phyloP scores from a whole-genome alignment of 2,888 invertebrate species.

The Neocrepidodera transversa region DNA sequence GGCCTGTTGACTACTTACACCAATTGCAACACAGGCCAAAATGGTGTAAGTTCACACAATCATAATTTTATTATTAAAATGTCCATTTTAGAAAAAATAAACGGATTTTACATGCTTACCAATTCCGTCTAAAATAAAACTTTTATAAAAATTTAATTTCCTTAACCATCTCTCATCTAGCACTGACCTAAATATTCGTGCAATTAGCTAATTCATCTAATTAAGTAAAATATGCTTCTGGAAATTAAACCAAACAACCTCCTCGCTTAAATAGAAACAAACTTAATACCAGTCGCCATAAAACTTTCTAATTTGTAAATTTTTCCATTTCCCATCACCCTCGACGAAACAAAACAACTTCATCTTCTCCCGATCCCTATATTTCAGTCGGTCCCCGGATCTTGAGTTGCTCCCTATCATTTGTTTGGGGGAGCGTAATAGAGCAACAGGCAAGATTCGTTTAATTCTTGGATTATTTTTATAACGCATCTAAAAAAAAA shows the following conservation, averaged over 20 bases:
- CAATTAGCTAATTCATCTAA: background rate
- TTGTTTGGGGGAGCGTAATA: constrained; percentile 39
- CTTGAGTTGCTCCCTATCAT: constrained; percentile 35
- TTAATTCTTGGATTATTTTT: background rate
- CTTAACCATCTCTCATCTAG: background rate
- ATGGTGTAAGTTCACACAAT: too few species aligned
- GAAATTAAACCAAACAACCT: background rate
- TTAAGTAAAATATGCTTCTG: background rate
- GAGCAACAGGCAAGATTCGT: constrained; percentile 46
- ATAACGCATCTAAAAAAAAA: too few species aligned
- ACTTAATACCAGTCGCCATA: constrained; percentile 16
- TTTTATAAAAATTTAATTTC: too few species aligned
- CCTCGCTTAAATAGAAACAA: constrained; percentile 7
- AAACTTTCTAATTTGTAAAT: constrained; percentile 21
- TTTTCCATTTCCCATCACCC: constrained; percentile 18
- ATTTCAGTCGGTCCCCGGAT: constrained; percentile 19
- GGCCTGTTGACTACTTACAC: too few species aligned
- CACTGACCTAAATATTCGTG: background rate
- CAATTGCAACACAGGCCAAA: too few species aligned
- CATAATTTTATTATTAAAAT: too few species aligned
- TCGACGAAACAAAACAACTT: constrained; percentile 27
- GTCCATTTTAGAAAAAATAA: too few species aligned
- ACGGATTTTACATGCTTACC: too few species aligned
- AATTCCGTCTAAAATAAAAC: too few species aligned
- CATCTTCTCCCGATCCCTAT: constrained; percentile 21